Conservation (phyloP, 1,140 invertebrate species). For the Leptopilina boulardi region DNA sequence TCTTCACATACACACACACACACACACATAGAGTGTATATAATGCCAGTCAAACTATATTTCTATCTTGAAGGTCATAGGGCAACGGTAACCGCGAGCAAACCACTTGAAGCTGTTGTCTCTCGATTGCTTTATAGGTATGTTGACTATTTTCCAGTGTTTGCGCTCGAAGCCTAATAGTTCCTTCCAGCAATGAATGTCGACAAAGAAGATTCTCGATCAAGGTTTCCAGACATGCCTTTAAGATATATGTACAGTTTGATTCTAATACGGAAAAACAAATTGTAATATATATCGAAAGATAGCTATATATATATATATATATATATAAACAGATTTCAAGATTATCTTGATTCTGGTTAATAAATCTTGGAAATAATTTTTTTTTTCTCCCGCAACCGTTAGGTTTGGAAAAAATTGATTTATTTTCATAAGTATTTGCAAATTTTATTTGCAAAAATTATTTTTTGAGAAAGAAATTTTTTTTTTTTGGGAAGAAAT, state of each 20-base stretch:
- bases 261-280: slow-evolving; percentile 14
- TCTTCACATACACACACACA: not conserved
- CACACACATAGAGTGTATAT: not conserved
- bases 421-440: too few species aligned
- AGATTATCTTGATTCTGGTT: not conserved
- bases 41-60: slow-evolving; percentile 26
- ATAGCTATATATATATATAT: not conserved
- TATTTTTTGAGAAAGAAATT: not conserved
- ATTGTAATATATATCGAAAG: slow-evolving; percentile 17
- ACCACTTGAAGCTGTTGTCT: slow-evolving; percentile 28
- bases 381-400: not conserved
- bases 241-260: slow-evolving; percentile 28
- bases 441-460: not conserved
- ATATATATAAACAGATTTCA: too few species aligned
- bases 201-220: slow-evolving; percentile 31
- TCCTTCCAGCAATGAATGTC: slow-evolving; percentile 27
- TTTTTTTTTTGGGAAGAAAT: not conserved
- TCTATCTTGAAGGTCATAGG: slow-evolving; percentile 23
- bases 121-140: slow-evolving; percentile 33
- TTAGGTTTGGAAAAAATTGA: too few species aligned
- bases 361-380: not conserved
- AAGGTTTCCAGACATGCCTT: slow-evolving; percentile 14
- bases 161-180: slow-evolving; percentile 28
- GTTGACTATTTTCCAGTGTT: slow-evolving; percentile 33
- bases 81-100: slow-evolving; percentile 28